Evolutionary conservation across 2,113 vertebrate genomes (phyloP), one percentile per base, ranked within the genome.

Genomic region (Amia ocellicauda): DNA sequence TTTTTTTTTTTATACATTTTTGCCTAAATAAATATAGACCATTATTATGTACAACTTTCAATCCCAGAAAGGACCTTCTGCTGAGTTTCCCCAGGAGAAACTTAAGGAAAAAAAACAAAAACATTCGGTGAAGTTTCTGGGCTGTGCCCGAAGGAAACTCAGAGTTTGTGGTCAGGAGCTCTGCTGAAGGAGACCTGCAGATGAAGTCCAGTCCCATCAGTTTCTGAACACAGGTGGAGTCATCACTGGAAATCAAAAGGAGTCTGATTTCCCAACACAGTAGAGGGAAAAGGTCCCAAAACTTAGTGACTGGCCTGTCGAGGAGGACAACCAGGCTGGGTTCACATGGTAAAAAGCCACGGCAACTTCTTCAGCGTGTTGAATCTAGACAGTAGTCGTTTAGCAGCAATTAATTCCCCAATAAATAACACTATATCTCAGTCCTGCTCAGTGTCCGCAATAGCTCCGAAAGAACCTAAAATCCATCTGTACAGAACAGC

Each of bases 381-480:
- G 93, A 90, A 93, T 92, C 93, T 88, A 93, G 90, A 96, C 95
- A 98, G 96, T 94, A 98, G 96, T 96, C 92, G 85, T 91, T 95
- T 97, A 97, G 95, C 95, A 99, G 95, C 95, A 97, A 84, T 90
- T 85, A 88, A 91, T 88, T 89, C 86, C 81, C 81, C 87, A 93
- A 95, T 96, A 96, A 98, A 99, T 97, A 96, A 94, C 91, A 92
- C 89, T 88, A 85, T 91, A 89, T 90, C 87, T 90, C 87, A 89
- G 89, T 90, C 81, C 89, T 88, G 89, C 89, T 88, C 84, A 86
- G 90, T 88, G 89, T 89, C 75, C 85, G 89, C 89, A 91, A 86
- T 87, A 92, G 88, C 88, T 89, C 85, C 80, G 83, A 86, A 80
- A 88, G 87, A 91, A 56, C 83, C 84, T 87, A 88, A 89, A 89